A percentile compares a stretch with the other conserved stretches of the same genome.
phyloP scores from a whole-genome alignment of 2,797 vertebrate genomes.

The Toxotes lorentzi region DNA sequence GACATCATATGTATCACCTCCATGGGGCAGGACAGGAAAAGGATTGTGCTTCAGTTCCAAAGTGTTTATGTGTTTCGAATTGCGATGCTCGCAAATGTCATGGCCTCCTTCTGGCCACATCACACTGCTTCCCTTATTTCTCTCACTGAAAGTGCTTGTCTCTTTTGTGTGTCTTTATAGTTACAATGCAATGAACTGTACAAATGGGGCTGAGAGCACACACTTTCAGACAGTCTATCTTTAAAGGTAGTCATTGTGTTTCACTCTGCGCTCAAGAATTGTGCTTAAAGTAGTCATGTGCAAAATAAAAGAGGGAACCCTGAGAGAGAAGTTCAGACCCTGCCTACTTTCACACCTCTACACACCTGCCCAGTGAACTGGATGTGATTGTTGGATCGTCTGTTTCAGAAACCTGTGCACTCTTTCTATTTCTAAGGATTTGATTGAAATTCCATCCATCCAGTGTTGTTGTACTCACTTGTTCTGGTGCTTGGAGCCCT shows the following conservation, averaged over 20 bases:
- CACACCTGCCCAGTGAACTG: background rate
- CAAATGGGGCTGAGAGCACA: background rate
- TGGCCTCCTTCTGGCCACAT: too few species aligned
- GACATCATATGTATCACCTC: too few species aligned
- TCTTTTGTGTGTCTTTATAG: background rate
- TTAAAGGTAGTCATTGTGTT: background rate
- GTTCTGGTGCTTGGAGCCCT: slow-evolving; percentile 91
- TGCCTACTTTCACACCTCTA: background rate
- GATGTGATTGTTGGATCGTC: background rate
- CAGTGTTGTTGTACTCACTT: slow-evolving; percentile 80
- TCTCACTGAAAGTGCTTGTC: background rate
- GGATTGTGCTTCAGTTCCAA: background rate
- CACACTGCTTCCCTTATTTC: background rate
- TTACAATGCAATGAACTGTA: background rate
- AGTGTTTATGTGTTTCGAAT: background rate
- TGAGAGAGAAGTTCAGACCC: background rate
- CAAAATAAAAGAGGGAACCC: background rate
- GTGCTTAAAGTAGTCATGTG: background rate
- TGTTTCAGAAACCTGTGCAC: background rate
- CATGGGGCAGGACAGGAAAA: background rate
- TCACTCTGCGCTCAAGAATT: background rate
- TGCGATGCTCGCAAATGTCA: too few species aligned
- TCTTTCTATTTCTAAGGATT: background rate
- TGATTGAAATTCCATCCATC: background rate
- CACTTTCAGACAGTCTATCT: background rate